phyloP scores from a whole-genome alignment of 2,888 invertebrate genomes.

The Ypsolopha scabrella region DNA sequence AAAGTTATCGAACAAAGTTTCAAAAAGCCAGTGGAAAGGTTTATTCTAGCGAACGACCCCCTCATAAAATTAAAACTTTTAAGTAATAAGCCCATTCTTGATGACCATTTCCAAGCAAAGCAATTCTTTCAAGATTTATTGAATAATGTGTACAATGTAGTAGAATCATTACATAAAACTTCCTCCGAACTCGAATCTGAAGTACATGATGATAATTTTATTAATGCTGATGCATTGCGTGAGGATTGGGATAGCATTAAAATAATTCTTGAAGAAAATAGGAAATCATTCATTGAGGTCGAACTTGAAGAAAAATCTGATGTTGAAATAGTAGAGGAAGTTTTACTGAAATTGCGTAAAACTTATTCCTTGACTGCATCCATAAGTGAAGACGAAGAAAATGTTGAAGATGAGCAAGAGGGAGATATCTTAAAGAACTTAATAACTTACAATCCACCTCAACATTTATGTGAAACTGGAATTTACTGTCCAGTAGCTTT shows the following conservation, averaged over 20 bases:
- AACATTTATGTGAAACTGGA: slow-evolving; percentile 68
- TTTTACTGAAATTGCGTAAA: slow-evolving; percentile 38
- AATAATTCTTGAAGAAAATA: slow-evolving; percentile 45
- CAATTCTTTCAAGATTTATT: slow-evolving; percentile 23
- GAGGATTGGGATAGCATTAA: slow-evolving; percentile 50
- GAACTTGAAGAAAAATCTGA: slow-evolving; percentile 56
- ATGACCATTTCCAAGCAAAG: neutral
- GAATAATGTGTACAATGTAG: slow-evolving; percentile 13
- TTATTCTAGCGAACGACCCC: slow-evolving; percentile 33
- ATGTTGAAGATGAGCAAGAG: slow-evolving; percentile 23
- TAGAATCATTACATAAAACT: neutral
- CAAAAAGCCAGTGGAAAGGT: slow-evolving; percentile 37
- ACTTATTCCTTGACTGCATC: slow-evolving; percentile 32
- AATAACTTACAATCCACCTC: slow-evolving; percentile 28
- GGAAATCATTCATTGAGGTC: slow-evolving; percentile 45
- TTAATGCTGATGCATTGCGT: slow-evolving; percentile 21
- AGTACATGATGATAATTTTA: neutral
- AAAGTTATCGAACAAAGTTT: slow-evolving; percentile 27
- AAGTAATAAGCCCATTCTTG: neutral
- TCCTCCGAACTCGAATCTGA: neutral
- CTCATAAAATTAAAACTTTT: slow-evolving; percentile 34
- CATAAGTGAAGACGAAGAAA: slow-evolving; percentile 29
- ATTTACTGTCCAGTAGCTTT: slow-evolving; percentile 74
- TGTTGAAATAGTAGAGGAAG: slow-evolving; percentile 42
- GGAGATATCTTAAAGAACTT: slow-evolving; percentile 22